Conservation (phyloP, 2,113 vertebrate genomes). For the Orcinus orca region DNA sequence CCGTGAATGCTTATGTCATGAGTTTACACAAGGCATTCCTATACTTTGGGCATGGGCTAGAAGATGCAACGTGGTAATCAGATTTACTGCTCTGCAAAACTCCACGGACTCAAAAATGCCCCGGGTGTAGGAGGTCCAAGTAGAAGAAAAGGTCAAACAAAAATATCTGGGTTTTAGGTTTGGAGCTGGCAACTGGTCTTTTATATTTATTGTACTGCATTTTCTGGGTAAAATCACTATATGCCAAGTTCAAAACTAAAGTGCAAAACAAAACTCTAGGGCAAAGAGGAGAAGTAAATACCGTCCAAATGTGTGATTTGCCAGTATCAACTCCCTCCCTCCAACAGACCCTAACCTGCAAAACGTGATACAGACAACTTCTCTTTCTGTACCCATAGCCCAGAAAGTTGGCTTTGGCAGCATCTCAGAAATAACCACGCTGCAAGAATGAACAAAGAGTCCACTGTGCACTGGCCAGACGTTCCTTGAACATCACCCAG, state of each 20-base stretch:
- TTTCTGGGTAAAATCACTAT: background rate
- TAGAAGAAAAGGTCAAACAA: background rate
- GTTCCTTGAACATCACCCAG: constrained; percentile 63
- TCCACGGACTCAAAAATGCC: background rate
- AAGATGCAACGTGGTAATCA: background rate
- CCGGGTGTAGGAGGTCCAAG: background rate
- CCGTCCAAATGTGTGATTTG: background rate
- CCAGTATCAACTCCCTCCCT: background rate
- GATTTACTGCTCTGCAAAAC: background rate
- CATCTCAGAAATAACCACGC: constrained; percentile 27
- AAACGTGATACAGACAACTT: background rate
- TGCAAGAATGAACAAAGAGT: constrained; percentile 49
- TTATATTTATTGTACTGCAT: background rate
- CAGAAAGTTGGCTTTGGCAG: constrained; percentile 40
- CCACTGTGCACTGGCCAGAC: constrained; percentile 61
- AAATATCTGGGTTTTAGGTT: background rate
- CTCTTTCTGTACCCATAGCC: constrained; percentile 21
- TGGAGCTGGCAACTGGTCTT: background rate
- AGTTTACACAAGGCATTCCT: background rate
- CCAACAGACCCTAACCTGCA: background rate
- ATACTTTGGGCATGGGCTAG: background rate
- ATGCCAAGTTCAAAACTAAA: background rate
- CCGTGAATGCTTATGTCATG: background rate
- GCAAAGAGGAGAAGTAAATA: background rate
- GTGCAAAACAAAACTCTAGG: background rate